These are phyloP conservation scores for Latrodectus elegans DNA, from an alignment of 2,888 invertebrate species.

Conservation along the genomic window DNA sequence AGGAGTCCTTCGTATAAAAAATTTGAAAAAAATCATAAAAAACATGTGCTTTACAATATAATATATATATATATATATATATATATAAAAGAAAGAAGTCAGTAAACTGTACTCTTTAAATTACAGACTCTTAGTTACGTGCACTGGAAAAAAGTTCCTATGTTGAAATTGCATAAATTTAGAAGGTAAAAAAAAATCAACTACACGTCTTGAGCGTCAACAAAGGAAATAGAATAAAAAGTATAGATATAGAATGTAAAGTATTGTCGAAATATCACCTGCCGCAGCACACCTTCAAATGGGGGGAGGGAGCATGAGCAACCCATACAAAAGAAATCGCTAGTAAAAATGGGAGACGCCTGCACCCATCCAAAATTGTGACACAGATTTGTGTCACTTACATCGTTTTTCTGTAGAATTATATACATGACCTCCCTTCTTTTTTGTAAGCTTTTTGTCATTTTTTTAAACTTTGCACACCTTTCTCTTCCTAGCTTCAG, in stretches of 20 bases:
- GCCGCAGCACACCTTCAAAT: background rate
- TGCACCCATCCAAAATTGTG: slow-evolving; percentile 8
- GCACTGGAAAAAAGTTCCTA: background rate
- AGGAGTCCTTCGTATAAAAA: background rate
- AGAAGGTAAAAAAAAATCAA: background rate
- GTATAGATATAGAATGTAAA: background rate
- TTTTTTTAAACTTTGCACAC: background rate
- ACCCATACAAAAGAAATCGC: background rate
- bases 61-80: background rate
- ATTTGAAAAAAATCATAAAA: background rate
- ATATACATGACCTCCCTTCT: background rate
- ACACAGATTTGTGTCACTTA: slow-evolving; percentile 53
- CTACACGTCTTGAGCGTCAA: background rate
- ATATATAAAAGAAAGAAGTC: background rate
- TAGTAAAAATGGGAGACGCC: background rate
- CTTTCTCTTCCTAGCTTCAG: background rate
- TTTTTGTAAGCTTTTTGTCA: background rate
- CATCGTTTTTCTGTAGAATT: slow-evolving; percentile 16
- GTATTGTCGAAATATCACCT: background rate
- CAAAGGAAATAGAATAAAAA: background rate
- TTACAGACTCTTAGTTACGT: background rate
- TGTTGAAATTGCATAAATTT: background rate
- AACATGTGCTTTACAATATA: background rate
- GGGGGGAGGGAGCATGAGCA: background rate
- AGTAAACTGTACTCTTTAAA: background rate